phyloP scores from a whole-genome alignment of 1,140 invertebrate genomes.

The Dolichoris vasculosae region DNA sequence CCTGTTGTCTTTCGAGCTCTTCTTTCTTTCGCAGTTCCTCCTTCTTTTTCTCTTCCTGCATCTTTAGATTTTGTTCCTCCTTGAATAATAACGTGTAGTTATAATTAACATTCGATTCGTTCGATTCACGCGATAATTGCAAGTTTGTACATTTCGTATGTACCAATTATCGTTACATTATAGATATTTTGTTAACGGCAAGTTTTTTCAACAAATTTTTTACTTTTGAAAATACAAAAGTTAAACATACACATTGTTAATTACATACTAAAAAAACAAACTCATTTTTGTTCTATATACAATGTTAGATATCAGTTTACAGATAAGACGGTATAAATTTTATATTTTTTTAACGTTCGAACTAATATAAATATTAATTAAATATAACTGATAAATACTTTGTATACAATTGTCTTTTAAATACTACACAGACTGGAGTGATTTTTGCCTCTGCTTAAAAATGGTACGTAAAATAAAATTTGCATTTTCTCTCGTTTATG shows the following conservation, averaged over 20 bases:
- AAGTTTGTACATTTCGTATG: no score
- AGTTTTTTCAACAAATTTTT: no score
- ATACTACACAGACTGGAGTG: no score
- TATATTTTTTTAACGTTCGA: background rate
- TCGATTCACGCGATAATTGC: no score
- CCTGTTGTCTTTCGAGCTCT: constrained; percentile 66
- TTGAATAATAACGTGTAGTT: no score
- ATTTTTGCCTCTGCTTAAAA: no score
- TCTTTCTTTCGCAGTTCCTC: constrained; percentile 63
- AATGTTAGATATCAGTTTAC: background rate
- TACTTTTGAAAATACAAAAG: background rate
- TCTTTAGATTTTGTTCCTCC: constrained; percentile 73
- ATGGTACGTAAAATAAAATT: background rate
- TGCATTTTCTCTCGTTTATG: background rate
- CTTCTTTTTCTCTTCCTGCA: constrained; percentile 71
- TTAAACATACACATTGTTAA: background rate
- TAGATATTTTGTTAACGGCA: no score
- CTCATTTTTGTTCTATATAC: background rate
- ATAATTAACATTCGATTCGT: no score
- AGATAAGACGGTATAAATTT: background rate
- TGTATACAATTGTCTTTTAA: no score
- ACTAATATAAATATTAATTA: background rate
- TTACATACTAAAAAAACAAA: background rate
- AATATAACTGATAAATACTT: no score
- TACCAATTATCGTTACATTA: no score